phyloP scores from a whole-genome alignment of 2,888 invertebrate species.

The Oeneis ivallda region DNA sequence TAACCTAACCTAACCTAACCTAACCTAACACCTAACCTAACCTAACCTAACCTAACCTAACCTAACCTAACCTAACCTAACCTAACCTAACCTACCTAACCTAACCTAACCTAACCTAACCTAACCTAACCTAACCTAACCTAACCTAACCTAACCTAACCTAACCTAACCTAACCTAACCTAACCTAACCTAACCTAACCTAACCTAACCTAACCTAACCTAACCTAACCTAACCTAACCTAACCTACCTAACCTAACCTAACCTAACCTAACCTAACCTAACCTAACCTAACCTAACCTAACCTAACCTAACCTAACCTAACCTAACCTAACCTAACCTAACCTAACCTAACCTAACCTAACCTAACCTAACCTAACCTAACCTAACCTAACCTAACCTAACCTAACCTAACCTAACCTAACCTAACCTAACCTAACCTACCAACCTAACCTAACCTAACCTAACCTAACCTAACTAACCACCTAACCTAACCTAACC shows the following conservation, averaged over 20 bases:
- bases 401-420: too few species aligned
- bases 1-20: slow-evolving; percentile 31
- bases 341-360: slow-evolving; percentile 30
- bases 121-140: slow-evolving; percentile 17
- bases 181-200: slow-evolving; percentile 15
- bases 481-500: slow-evolving; percentile 32
- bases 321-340: slow-evolving; percentile 32
- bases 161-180: slow-evolving; percentile 25
- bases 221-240: slow-evolving; percentile 26
- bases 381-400: slow-evolving; percentile 32
- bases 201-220: slow-evolving; percentile 20
- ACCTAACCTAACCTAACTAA: too few species aligned
- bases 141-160: slow-evolving; percentile 25
- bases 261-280: slow-evolving; percentile 27
- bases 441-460: too few species aligned
- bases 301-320: slow-evolving; percentile 31
- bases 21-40: slow-evolving; percentile 31
- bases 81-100: too few species aligned
- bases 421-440: too few species aligned
- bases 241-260: slow-evolving; percentile 27
- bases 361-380: slow-evolving; percentile 32
- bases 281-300: slow-evolving; percentile 27
- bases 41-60: slow-evolving; percentile 21
- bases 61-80: slow-evolving; percentile 12
- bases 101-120: slow-evolving; percentile 4